Evolutionary conservation across 2,888 invertebrate genomes (phyloP).

Genomic region (Apantesis nais): DNA sequence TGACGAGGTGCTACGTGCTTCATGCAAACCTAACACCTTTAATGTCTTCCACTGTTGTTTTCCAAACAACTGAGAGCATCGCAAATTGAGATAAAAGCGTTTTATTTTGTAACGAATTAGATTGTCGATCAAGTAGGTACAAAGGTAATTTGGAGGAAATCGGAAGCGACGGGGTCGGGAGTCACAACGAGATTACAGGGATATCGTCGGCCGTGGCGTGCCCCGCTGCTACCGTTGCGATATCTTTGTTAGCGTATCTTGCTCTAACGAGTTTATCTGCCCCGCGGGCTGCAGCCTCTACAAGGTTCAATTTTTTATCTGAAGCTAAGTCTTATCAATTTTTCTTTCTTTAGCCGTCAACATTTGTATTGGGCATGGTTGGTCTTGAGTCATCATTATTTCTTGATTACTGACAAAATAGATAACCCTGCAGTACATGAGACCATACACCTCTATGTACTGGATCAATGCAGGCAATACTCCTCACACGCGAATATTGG

Average conservation of each 20-base stretch:
- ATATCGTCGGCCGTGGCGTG: conserved; percentile 70
- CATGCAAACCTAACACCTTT: conserved; percentile 64
- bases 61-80: conserved; percentile 51
- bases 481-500: no score
- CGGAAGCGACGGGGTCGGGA: conserved; percentile 75
- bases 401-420: no score
- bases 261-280: conserved; percentile 84
- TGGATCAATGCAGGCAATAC: no score
- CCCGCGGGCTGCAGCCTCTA: conserved; percentile 77
- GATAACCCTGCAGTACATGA: no score
- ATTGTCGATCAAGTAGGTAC: conserved; percentile 72
- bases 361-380: no score
- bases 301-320: conserved; percentile 75
- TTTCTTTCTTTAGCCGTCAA: no score
- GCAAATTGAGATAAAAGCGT: conserved; percentile 68
- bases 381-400: no score
- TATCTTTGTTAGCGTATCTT: conserved; percentile 70
- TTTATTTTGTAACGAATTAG: conserved; percentile 72
- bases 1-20: conserved; percentile 72
- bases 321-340: conserved; percentile 72
- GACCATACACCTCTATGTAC: no score
- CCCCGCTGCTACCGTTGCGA: conserved; percentile 55
- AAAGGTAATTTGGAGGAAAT: conserved; percentile 79
- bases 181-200: conserved; percentile 81
- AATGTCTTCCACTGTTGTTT: conserved; percentile 67